These are phyloP conservation scores for Riptortus pedestris DNA, from an alignment of 1,140 invertebrate genomes.

Conservation along the genomic window DNA sequence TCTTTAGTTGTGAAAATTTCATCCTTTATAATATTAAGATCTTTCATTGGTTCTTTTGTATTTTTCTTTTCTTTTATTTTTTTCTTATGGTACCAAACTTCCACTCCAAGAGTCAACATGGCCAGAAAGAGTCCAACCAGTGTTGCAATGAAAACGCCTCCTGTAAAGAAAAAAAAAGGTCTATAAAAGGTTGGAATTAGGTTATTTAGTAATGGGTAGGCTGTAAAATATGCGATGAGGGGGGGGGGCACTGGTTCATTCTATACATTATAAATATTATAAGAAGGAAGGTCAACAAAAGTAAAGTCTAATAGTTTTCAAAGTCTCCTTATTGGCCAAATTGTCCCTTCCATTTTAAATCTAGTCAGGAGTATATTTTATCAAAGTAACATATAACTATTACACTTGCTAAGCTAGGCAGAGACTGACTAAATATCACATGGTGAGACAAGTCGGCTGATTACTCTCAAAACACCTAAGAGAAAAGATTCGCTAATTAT, in stretches of 20 bases:
- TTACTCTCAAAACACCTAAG: too few species aligned
- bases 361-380: too few species aligned
- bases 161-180: slow-evolving; percentile 38
- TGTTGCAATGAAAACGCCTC: slow-evolving; percentile 81
- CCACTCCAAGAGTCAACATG: slow-evolving; percentile 66
- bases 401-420: too few species aligned
- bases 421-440: too few species aligned
- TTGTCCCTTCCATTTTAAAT: too few species aligned
- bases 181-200: too few species aligned
- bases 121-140: slow-evolving; percentile 69
- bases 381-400: too few species aligned
- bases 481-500: too few species aligned
- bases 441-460: too few species aligned
- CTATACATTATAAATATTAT: neutral
- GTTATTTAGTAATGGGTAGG: neutral
- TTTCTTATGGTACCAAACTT: slow-evolving; percentile 67
- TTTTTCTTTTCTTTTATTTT: slow-evolving; percentile 39
- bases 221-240: neutral
- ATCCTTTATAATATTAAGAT: neutral
- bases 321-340: too few species aligned
- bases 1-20: slow-evolving; percentile 18
- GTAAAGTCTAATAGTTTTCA: too few species aligned
- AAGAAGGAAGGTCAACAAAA: too few species aligned
- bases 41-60: neutral
- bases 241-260: neutral